Evolutionary conservation across 2,113 vertebrate genomes (phyloP).

Genomic region (Pterocles burchelli): DNA sequence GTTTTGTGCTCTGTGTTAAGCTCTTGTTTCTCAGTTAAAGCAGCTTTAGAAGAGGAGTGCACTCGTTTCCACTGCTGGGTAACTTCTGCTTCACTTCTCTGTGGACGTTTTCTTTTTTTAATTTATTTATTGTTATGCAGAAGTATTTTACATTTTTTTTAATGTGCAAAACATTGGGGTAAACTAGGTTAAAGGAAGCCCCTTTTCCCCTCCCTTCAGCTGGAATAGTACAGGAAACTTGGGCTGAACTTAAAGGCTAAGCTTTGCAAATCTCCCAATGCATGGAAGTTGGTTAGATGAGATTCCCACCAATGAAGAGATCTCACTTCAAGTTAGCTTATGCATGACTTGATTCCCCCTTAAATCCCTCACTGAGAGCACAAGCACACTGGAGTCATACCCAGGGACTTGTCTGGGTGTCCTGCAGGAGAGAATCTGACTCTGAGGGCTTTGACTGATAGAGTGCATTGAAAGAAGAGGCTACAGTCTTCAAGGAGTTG

Average conservation of each 20-base stretch:
- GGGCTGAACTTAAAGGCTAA: background rate
- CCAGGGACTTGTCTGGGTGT: background rate
- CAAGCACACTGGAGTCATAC: background rate
- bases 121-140: background rate
- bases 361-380: background rate
- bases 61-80: background rate
- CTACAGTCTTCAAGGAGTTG: background rate
- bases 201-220: background rate
- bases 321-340: background rate
- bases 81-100: background rate
- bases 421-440: background rate
- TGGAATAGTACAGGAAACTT: background rate
- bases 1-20: background rate
- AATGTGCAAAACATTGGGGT: background rate
- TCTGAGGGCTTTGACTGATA: background rate
- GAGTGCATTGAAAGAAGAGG: background rate
- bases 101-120: background rate
- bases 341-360: background rate
- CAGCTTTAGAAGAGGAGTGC: background rate
- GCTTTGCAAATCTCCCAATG: background rate
- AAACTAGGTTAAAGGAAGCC: constrained; percentile 8
- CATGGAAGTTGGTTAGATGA: background rate
- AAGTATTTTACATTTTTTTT: background rate
- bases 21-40: background rate
- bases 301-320: background rate